Conservation (phyloP, 2,888 invertebrate species). For the Napeogenes inachia region DNA sequence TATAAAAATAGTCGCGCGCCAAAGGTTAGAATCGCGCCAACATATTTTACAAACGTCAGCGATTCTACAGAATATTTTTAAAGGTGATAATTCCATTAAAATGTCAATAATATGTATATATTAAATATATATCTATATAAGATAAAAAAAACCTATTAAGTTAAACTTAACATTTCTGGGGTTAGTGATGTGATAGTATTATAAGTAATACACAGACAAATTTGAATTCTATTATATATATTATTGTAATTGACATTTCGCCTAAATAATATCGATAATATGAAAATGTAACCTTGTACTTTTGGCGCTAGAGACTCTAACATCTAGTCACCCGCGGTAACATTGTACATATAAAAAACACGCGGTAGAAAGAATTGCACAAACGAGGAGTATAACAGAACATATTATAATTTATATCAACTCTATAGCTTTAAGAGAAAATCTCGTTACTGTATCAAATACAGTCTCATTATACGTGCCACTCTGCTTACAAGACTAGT, state of each 20-base stretch:
- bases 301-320: constrained; percentile 18
- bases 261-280: background rate
- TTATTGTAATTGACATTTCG: background rate
- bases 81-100: constrained; percentile 3
- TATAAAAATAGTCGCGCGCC: constrained; percentile 31
- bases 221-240: background rate
- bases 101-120: constrained; percentile 2
- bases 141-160: background rate
- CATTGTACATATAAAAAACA: constrained; percentile 30
- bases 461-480: constrained; percentile 62
- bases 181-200: constrained; percentile 2
- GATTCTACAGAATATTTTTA: constrained; percentile 8
- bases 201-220: constrained; percentile 3
- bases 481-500: constrained; percentile 40
- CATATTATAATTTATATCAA: constrained; percentile 63
- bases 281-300: constrained; percentile 9
- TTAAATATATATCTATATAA: background rate
- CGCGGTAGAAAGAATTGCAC: constrained; percentile 53
- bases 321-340: constrained; percentile 34
- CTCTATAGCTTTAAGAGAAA: constrained; percentile 67
- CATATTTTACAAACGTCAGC: constrained; percentile 16
- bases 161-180: too few species aligned
- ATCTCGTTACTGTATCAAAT: constrained; percentile 68
- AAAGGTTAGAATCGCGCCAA: constrained; percentile 27
- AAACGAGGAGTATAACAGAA: constrained; percentile 65